Percentiles rank a stretch among this genome's conserved stretches.
Conservation (phyloP, 2,797 vertebrate species). For the Allobates femoralis region DNA sequence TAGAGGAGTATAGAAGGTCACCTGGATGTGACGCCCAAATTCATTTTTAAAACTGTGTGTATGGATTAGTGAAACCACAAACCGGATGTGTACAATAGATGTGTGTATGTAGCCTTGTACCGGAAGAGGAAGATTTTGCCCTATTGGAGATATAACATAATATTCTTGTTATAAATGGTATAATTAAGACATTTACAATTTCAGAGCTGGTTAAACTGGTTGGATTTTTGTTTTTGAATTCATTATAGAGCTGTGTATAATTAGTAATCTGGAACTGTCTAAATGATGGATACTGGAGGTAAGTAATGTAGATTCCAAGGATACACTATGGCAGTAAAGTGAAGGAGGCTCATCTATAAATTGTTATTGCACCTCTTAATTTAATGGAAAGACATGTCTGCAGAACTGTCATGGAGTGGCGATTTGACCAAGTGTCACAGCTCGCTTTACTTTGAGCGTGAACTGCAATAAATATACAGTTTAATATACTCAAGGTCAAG, state of each 20-base stretch:
- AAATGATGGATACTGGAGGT: neutral
- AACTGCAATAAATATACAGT: neutral
- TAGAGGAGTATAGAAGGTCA: too few relatives aligned
- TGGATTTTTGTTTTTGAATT: neutral
- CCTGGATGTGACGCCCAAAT: too few relatives aligned
- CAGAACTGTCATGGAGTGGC: neutral
- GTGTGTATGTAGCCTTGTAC: neutral
- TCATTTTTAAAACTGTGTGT: too few relatives aligned
- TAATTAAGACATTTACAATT: neutral
- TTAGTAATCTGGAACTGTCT: neutral
- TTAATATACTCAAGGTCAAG: neutral
- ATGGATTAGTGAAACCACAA: too few relatives aligned
- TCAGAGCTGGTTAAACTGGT: neutral
- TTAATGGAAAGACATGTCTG: neutral
- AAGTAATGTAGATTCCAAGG: neutral
- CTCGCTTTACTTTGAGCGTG: neutral
- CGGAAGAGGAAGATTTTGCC: neutral
- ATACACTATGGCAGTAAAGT: neutral
- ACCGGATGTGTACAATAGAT: too few relatives aligned
- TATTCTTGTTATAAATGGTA: neutral
- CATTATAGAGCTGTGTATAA: neutral
- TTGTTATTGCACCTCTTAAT: neutral
- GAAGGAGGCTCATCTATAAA: neutral
- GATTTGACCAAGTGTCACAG: neutral
- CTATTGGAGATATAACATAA: neutral